Evolutionary conservation across 2,113 vertebrate genomes (phyloP).

Genomic region (Pithys albifrons): DNA sequence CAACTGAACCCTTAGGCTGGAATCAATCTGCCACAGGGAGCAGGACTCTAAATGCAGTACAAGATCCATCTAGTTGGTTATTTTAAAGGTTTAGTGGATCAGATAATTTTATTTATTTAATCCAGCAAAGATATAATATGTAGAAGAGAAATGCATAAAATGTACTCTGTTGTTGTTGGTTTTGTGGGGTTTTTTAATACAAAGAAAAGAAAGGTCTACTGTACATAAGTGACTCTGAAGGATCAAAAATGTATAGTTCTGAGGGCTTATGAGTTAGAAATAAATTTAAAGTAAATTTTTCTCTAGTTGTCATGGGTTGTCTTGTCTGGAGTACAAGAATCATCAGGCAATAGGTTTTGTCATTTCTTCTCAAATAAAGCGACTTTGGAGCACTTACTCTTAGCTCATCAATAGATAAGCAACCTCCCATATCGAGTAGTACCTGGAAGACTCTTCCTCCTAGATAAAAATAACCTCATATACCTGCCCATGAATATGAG

Average conservation of each 20-base stretch:
- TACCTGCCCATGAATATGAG: not conserved
- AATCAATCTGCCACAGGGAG: not conserved
- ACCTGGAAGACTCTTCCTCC: not conserved
- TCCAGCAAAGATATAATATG: not conserved
- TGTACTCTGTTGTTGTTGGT: accelerated
- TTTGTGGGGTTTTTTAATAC: not conserved
- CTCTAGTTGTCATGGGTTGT: not conserved
- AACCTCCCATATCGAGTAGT: not conserved
- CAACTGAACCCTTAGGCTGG: not conserved
- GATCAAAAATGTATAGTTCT: not conserved
- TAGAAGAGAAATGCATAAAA: not conserved
- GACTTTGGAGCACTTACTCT: not conserved
- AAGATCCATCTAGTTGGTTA: not conserved
- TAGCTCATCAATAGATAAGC: not conserved
- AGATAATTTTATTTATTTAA: not conserved
- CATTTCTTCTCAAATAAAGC: not conserved
- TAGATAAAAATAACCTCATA: not conserved
- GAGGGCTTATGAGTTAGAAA: not conserved
- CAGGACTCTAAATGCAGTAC: not conserved
- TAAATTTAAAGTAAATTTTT: not conserved
- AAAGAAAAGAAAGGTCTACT: not conserved
- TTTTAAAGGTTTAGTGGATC: not conserved
- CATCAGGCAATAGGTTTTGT: not conserved
- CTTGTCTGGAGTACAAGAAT: not conserved
- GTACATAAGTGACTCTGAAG: not conserved